Base-by-base conservation (phyloP, 2,888 invertebrate species). In the Dryadula phaetusa region DNA sequence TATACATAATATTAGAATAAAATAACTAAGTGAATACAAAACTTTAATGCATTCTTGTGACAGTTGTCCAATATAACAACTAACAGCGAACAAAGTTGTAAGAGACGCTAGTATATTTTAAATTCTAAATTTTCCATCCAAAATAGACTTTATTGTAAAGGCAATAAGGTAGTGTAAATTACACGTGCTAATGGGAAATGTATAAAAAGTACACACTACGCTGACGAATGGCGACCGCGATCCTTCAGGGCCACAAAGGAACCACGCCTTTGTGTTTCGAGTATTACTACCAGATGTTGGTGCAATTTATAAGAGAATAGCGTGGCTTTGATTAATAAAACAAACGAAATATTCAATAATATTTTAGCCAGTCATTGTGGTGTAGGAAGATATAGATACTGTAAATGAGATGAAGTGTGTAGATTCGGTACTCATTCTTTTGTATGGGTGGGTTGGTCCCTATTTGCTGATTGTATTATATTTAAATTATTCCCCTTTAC, bases 251-350 rank as follows among this genome's bases (percentile, higher is more conserved):
- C 77, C 76, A 82, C 82, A 83, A 84, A 83, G 82, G 77, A 79
- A 76, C 75, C 76, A 67, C 71, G 75, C 77, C 78, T 82, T 85
- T 85, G 83, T 85, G 81, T 81, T 82, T 82, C 78, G 76, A 84
- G 85, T 81, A 81, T 77, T 78, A 77, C 79, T 72, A 60, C 60
- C 28, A 7, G 75, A 71, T 71, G 71, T 72, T 32, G 46, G 62
- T 58, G 1, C 65, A 73, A 76, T 68, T 40, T 4, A 73, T 20
- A 28, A 56, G 67, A 61, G 18, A 12, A 10, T 0, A 3, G 10
- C 37, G 60, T n/a, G n/a, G n/a, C n/a, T n/a, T n/a, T n/a, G n/a
- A n/a, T n/a, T n/a, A n/a, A n/a, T n/a, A n/a, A n/a, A n/a, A n/a
- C n/a, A n/a, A n/a, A n/a, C n/a, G n/a, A n/a, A n/a, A n/a, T n/a